Evolutionary conservation across 2,888 invertebrate species (phyloP).

Genomic region (Dasysyrphus albostriatus): DNA sequence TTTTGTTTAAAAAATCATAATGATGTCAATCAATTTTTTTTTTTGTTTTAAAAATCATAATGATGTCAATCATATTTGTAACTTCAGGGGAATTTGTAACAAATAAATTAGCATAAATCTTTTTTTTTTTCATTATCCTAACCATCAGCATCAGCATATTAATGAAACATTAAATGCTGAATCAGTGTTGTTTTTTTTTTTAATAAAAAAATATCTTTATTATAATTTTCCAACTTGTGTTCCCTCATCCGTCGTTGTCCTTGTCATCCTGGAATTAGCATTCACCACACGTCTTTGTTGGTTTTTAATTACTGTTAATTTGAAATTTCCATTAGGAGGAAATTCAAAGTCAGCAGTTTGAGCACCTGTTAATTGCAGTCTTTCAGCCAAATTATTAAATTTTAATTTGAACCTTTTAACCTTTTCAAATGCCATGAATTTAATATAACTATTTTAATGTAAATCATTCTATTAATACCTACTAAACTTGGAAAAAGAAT

Average conservation of each 20-base stretch:
- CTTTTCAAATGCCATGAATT: neutral
- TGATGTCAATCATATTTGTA: no score
- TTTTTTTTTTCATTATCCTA: neutral
- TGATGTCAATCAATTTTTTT: no score
- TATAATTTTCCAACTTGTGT: neutral
- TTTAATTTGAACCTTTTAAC: conserved; percentile 5
- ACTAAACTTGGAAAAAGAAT: neutral
- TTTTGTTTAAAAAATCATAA: no score
- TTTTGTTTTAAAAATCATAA: no score
- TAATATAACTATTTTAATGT: neutral
- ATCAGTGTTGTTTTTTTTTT: neutral
- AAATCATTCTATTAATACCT: neutral
- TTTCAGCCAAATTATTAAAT: conserved; percentile 5
- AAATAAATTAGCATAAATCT: neutral
- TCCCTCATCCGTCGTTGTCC: neutral
- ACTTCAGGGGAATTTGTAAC: neutral
- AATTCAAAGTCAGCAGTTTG: conserved; percentile 38
- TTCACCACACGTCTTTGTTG: conserved; percentile 14
- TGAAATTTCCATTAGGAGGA: conserved; percentile 39
- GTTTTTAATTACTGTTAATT: conserved; percentile 24
- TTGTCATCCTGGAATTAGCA: conserved; percentile 12
- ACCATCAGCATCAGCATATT: neutral
- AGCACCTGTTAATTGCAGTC: conserved; percentile 41
- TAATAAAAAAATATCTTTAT: neutral
- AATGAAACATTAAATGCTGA: conserved; percentile 4